Evolutionary conservation across 2,888 invertebrate genomes (phyloP), one percentile per base, ranked within the genome.

Genomic region (Selenia dentaria): DNA sequence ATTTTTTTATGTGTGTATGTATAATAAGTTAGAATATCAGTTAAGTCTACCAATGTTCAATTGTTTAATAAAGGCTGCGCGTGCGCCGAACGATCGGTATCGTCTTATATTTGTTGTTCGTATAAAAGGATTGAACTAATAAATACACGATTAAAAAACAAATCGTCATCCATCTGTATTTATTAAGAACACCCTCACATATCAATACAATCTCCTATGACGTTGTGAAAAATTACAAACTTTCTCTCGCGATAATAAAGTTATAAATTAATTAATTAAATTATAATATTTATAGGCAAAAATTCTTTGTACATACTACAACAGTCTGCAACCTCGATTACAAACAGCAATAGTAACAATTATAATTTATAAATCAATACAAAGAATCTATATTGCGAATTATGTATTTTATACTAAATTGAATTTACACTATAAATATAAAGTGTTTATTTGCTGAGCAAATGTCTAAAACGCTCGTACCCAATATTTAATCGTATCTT

Each of bases 161-260:
- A 11, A 28, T 62, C 54, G 61, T 70, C 66, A 69, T 75, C 70
- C 72, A 70, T 75, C 67, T 65, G 67, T 76, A 78, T 79, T 81
- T 80, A 81, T 70, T 22, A 16, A 16, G 72, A 71, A 68, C 70
- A 70, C 69, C 68, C 67, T 74, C 71, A 69, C 72, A 77, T 69
- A 77, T 62, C 57, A 55, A 67, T 69, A 71, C 67, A 74, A 62
- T 67, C 67, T 62, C 55, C 64, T 8, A 22, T 57, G 66, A 63
- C 62, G 63, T 64, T 62, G 69, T 84, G 79, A 70, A 81, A 83
- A 83, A 83, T 74, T 80, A 83, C 78, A 82, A 83, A 79, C 64
- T 18, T 60, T 70, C 72, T 64, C 64, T 73, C 60, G 57, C 63
- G 51, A 58, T 37, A 58, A 51, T 52, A 51, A 61, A 62, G 61